Conservation (phyloP, 2,888 invertebrate species). For the Lepidochitona cinerea region DNA sequence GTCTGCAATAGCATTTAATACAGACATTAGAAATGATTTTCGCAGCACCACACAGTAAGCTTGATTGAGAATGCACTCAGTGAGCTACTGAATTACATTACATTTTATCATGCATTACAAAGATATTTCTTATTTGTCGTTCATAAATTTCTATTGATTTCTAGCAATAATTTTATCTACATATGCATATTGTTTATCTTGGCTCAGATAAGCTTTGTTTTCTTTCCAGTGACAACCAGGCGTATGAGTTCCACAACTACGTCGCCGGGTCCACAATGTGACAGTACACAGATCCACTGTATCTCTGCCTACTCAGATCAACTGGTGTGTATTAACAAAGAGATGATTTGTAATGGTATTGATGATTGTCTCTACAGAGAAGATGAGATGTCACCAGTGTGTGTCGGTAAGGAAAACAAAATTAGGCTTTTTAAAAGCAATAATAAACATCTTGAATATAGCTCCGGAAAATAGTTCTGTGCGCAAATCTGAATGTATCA, state of each 20-base stretch:
- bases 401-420: neutral
- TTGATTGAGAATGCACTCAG: neutral
- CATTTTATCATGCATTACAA: neutral
- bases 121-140: neutral
- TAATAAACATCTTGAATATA: too few relatives aligned
- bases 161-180: too few relatives aligned
- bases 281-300: constrained; percentile 32
- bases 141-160: too few relatives aligned
- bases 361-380: constrained; percentile 38
- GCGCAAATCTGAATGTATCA: too few relatives aligned
- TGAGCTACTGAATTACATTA: neutral
- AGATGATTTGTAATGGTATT: constrained; percentile 42
- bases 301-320: constrained; percentile 4
- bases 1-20: neutral
- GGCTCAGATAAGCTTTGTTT: too few relatives aligned
- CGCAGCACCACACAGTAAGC: neutral
- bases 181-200: too few relatives aligned
- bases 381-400: constrained; percentile 36
- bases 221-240: too few relatives aligned
- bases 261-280: constrained; percentile 19
- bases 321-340: constrained; percentile 35
- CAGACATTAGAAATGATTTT: neutral
- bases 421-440: too few relatives aligned
- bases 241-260: too few relatives aligned
- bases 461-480: too few relatives aligned